A percentile compares a stretch with the other conserved stretches of the same genome.
Evolutionary conservation across 1,140 invertebrate genomes (phyloP).

Genomic region (Diachasma alloeum): DNA sequence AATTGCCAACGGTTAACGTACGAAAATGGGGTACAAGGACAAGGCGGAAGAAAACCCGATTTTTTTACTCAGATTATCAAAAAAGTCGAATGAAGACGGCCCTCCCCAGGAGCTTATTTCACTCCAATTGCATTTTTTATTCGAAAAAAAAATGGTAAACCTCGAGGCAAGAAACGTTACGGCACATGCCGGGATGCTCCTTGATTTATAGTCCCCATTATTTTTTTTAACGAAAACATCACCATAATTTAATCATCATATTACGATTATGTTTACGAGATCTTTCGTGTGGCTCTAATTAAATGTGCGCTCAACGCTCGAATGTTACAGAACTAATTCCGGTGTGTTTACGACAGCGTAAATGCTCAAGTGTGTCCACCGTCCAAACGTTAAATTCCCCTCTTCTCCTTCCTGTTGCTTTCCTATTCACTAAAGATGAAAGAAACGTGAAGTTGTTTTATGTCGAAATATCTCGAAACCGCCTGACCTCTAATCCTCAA

Average conservation of each 20-base stretch:
- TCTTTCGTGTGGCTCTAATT: constrained; percentile 41
- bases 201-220: background rate
- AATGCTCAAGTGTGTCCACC: constrained; percentile 12
- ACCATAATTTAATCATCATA: constrained; percentile 48
- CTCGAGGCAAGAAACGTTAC: too few relatives aligned
- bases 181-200: background rate
- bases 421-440: background rate
- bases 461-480: too few relatives aligned
- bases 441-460: too few relatives aligned
- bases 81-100: too few relatives aligned
- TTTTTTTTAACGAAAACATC: background rate
- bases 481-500: too few relatives aligned
- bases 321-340: constrained; percentile 7
- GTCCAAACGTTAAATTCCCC: background rate
- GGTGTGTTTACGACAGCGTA: constrained; percentile 18
- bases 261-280: constrained; percentile 47
- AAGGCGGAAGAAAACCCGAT: too few relatives aligned
- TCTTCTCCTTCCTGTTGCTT: background rate
- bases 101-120: too few relatives aligned
- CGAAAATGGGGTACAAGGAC: background rate
- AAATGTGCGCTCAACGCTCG: constrained; percentile 36
- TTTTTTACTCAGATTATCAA: too few relatives aligned
- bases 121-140: too few relatives aligned
- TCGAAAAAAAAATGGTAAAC: too few relatives aligned
- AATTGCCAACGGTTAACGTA: background rate